Percentiles rank a stretch among this genome's conserved stretches.
These are phyloP conservation scores for Heliocidaris erythrogramma DNA, from an alignment of 35 echinoderm and acorn worm genomes.

Conservation along the genomic window DNA sequence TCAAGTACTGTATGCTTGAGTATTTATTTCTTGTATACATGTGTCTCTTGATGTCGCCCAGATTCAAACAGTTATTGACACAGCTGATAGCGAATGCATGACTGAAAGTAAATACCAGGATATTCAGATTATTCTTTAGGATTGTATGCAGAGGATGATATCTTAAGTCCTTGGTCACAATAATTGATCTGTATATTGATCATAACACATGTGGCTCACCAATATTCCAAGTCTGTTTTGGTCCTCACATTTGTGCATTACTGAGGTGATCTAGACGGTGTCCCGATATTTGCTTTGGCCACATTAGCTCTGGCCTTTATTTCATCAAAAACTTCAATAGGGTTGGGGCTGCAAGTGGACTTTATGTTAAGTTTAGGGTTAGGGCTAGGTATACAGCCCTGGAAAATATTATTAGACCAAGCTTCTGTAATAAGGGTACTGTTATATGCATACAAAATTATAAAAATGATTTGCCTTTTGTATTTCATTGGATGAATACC, in stretches of 20 bases:
- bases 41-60: background rate
- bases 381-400: no score
- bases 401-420: no score
- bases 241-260: background rate
- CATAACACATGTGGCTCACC: background rate
- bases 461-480: no score
- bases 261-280: background rate
- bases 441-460: no score
- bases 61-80: background rate
- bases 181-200: conserved; percentile 4
- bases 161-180: background rate
- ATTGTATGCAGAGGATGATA: background rate
- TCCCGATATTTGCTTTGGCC: no score
- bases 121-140: background rate
- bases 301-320: no score
- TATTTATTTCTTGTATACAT: background rate
- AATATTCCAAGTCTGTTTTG: background rate
- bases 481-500: no score
- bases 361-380: no score
- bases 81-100: background rate
- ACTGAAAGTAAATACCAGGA: background rate
- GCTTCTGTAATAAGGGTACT: no score
- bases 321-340: no score
- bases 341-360: no score
- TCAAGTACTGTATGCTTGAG: background rate